These are phyloP conservation scores for Semotilus atromaculatus DNA, from an alignment of 2,797 vertebrate species.

Conservation along the genomic window DNA sequence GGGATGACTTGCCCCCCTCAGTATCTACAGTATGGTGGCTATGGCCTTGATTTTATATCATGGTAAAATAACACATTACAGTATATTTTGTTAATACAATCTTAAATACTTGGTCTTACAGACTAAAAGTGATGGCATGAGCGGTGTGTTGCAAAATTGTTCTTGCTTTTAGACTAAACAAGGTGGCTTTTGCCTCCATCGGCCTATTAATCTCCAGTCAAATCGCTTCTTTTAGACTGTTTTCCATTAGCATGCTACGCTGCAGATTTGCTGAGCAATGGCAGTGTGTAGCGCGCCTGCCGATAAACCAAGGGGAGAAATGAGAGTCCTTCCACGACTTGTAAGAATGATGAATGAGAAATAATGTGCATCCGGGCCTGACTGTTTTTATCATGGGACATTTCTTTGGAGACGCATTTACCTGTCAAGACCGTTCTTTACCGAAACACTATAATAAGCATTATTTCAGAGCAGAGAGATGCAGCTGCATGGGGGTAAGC, in stretches of 20 bases:
- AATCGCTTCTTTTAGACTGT: constrained; percentile 78
- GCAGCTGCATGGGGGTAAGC: constrained; percentile 62
- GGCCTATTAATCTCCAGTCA: constrained; percentile 79
- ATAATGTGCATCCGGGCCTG: constrained; percentile 75
- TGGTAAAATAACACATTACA: not conserved
- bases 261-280: constrained; percentile 78
- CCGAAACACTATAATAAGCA: constrained; percentile 67
- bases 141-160: constrained; percentile 40
- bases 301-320: constrained; percentile 79
- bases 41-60: not conserved
- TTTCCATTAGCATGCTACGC: constrained; percentile 72
- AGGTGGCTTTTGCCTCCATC: constrained; percentile 65
- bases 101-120: not conserved
- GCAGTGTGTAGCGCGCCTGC: constrained; percentile 56
- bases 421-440: constrained; percentile 70
- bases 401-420: constrained; percentile 80
- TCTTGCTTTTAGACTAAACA: constrained; percentile 70
- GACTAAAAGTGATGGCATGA: not conserved
- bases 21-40: not conserved
- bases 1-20: not conserved
- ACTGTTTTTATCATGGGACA: constrained; percentile 76
- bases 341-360: constrained; percentile 81
- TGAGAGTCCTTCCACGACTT: constrained; percentile 71
- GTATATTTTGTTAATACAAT: not conserved
- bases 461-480: constrained; percentile 69